Base-by-base conservation (phyloP, 1,140 invertebrate species). In the Brachionus calyciflorus region DNA sequence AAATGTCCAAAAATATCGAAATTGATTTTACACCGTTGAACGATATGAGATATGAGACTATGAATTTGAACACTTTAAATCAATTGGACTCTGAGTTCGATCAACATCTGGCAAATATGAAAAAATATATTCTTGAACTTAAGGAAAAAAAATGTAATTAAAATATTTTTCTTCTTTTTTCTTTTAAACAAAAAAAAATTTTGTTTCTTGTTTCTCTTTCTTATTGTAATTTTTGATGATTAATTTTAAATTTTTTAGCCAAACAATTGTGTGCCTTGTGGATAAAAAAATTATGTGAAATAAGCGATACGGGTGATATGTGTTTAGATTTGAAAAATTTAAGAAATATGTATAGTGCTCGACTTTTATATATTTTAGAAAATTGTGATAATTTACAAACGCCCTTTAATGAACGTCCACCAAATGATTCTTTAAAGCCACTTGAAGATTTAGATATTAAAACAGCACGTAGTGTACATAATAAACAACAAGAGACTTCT, bases 271-370 rank as follows among this genome's bases (percentile, higher is more conserved):
- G 83, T 82, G 84, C 84, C 26, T 80, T 84, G 12, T 85, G 84
- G 84, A 85, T 85, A 53, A 84, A 84, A 76, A 84, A 84, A 75
- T 77, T 85, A 24, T 84, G 83, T 81, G 83, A 84, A 77, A 82
- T 78, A n/a, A 73, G 80, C 57, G 80, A 80, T 7, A 26, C 60
- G 24, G 37, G 60, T 14, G 44, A 49, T 33, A n/a, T n/a, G n/a
- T 12, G 17, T 57, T 40, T 73, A 0, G 30, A 40, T 37, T 49
- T 14, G n/a, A 73, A 73, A 41, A 49, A 41, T 40, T 51, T 55
- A 21, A 26, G 69, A 51, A 73, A 73, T 37, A 51, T 55, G 28
- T 73, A 73, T 41, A 73, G 69, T 14, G 44, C 28, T 12, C 49
- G 37, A 73, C 24, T 73, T n/a, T n/a, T 73, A 12, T 19, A 33